Conservation (phyloP, 2,888 invertebrate species). For the Drosophila kuntzei region DNA sequence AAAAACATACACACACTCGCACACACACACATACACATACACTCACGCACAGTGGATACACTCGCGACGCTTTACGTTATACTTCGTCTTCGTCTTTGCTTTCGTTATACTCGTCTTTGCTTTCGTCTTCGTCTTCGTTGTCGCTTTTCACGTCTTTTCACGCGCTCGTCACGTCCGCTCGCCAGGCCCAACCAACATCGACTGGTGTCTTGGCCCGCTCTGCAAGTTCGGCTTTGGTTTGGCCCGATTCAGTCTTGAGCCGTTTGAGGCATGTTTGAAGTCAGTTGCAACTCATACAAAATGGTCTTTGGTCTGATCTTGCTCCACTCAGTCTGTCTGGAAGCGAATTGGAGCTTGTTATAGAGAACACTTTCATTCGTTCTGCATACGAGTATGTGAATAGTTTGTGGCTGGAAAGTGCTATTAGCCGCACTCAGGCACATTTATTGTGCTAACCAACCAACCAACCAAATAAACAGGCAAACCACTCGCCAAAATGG, state of each 20-base stretch:
- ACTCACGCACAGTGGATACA: slow-evolving; percentile 24
- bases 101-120: slow-evolving; percentile 36
- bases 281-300: slow-evolving; percentile 59
- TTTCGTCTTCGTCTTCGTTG: slow-evolving; percentile 34
- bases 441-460: slow-evolving; percentile 37
- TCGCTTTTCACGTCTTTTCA: slow-evolving; percentile 24
- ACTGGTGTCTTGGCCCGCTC: slow-evolving; percentile 71
- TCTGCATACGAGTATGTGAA: slow-evolving; percentile 63
- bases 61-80: slow-evolving; percentile 33
- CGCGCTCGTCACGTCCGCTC: slow-evolving; percentile 75
- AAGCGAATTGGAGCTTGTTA: slow-evolving; percentile 60
- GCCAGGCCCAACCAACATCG: slow-evolving; percentile 76
- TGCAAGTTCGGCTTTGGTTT: slow-evolving; percentile 73
- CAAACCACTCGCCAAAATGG: slow-evolving; percentile 56
- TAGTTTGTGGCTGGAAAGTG: slow-evolving; percentile 63
- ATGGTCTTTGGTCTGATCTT: slow-evolving; percentile 13
- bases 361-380: slow-evolving; percentile 80
- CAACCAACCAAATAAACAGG: slow-evolving; percentile 4
- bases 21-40: slow-evolving; percentile 21
- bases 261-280: slow-evolving; percentile 78
- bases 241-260: slow-evolving; percentile 44
- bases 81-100: slow-evolving; percentile 14
- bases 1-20: slow-evolving; percentile 19
- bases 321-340: slow-evolving; percentile 36
- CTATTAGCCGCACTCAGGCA: slow-evolving; percentile 64